A percentile compares a stretch with the other conserved stretches of the same genome.
These are phyloP conservation scores for Amniataba percoides DNA, from an alignment of 2,797 vertebrate species.

Conservation along the genomic window DNA sequence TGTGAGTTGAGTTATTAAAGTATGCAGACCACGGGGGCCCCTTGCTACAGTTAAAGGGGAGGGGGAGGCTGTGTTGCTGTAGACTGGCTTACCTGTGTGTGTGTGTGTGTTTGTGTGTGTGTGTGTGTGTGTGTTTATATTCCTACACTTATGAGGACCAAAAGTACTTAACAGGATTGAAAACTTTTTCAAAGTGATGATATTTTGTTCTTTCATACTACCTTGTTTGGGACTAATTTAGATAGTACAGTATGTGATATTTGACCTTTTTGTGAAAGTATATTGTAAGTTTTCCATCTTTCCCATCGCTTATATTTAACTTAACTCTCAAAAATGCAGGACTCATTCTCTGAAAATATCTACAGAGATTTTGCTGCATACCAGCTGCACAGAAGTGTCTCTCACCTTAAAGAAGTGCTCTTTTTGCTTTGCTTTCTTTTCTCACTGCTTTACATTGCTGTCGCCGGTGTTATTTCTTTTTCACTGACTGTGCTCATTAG, in stretches of 20 bases:
- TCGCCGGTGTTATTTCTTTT: constrained; percentile 5
- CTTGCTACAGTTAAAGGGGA: constrained; percentile 55
- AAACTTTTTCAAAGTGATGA: constrained; percentile 12
- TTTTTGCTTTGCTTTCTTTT: constrained; percentile 14
- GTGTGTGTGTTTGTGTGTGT: constrained; percentile 51
- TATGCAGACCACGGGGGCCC: constrained; percentile 78
- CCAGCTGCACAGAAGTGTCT: neutral
- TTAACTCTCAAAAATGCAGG: neutral
- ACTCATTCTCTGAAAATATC: neutral
- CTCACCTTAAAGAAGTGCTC: neutral
- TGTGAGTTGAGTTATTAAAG: constrained; percentile 84
- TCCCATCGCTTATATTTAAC: neutral
- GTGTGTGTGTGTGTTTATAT: constrained; percentile 22
- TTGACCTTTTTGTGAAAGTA: neutral
- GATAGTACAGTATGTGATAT: neutral
- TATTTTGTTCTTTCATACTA: constrained; percentile 5
- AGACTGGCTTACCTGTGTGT: constrained; percentile 67
- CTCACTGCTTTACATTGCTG: neutral
- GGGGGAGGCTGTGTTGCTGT: constrained; percentile 41
- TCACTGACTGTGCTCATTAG: neutral
- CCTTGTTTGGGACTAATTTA: neutral
- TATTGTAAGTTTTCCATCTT: neutral
- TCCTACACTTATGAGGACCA: constrained; percentile 28
- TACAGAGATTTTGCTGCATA: neutral
- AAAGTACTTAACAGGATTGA: neutral